Evolutionary conservation across 2,113 vertebrate genomes (phyloP).

Genomic region (Macrotus californicus): DNA sequence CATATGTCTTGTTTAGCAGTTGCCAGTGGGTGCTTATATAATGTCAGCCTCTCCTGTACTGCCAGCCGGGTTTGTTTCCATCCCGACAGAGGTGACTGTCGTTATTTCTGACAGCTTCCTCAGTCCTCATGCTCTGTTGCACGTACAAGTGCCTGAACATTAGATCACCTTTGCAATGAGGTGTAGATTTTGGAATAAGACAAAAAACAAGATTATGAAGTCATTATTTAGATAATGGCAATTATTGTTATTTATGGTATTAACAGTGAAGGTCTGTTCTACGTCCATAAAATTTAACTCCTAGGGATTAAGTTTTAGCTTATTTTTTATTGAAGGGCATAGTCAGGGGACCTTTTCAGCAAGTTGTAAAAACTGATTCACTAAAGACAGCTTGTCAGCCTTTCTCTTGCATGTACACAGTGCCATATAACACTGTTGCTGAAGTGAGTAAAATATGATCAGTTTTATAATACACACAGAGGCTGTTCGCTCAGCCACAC

Average conservation of each 20-base stretch:
- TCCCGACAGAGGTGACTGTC: not conserved
- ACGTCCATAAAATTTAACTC: not conserved
- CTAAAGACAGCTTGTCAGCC: slow-evolving; percentile 10
- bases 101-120: not conserved
- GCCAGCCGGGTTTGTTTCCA: not conserved
- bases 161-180: not conserved
- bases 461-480: not conserved
- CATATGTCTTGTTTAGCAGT: not conserved
- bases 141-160: not conserved
- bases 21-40: not conserved
- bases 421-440: not conserved
- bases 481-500: not conserved
- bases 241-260: not conserved
- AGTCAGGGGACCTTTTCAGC: not conserved
- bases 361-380: not conserved
- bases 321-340: not conserved
- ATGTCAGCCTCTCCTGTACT: not conserved
- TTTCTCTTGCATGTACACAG: not conserved
- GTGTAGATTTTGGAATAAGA: slow-evolving; percentile 1
- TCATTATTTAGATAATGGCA: not conserved
- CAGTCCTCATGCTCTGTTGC: not conserved
- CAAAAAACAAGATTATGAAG: not conserved
- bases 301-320: not conserved
- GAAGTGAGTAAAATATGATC: slow-evolving; percentile 23
- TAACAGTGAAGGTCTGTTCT: slow-evolving; percentile 20